Evolutionary conservation across 2,113 vertebrate species (phyloP).

Genomic region (Xiphophorus couchianus): DNA sequence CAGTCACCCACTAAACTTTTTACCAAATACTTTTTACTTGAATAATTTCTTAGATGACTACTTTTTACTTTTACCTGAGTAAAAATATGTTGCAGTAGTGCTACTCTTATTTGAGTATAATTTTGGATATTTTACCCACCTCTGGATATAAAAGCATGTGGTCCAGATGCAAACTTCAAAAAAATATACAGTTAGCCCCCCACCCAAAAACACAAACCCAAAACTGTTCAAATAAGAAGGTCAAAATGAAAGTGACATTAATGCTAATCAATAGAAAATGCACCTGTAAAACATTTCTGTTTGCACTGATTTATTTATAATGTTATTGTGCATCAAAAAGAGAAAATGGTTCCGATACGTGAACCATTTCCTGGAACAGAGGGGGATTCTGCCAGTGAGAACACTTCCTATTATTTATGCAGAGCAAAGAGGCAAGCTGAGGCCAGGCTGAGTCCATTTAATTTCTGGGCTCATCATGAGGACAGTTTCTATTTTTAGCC

Average conservation of each 20-base stretch:
- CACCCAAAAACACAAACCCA: too few species aligned
- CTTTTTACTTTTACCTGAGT: too few species aligned
- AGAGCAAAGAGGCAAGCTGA: slow-evolving; percentile 48
- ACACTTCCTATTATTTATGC: slow-evolving; percentile 63
- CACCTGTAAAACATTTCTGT: not conserved
- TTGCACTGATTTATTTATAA: not conserved
- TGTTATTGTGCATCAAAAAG: not conserved
- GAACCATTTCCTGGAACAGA: slow-evolving; percentile 3
- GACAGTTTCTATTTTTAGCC: slow-evolving; percentile 76
- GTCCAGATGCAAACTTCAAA: too few species aligned
- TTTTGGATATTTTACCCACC: too few species aligned
- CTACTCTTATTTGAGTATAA: too few species aligned
- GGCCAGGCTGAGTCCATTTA: slow-evolving; percentile 64
- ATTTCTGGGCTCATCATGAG: slow-evolving; percentile 71
- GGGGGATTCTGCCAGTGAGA: slow-evolving; percentile 46
- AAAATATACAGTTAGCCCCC: too few species aligned
- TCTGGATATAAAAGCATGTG: too few species aligned
- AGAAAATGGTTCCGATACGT: not conserved
- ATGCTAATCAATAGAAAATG: not conserved
- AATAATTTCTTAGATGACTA: too few species aligned
- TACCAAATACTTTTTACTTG: too few species aligned
- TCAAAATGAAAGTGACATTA: not conserved
- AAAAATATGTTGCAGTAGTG: too few species aligned
- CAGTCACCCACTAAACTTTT: too few species aligned
- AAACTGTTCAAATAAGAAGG: not conserved